Evolutionary conservation across 2,888 invertebrate species (phyloP), one percentile per base, ranked within the genome.

Genomic region (Ophion costatus): DNA sequence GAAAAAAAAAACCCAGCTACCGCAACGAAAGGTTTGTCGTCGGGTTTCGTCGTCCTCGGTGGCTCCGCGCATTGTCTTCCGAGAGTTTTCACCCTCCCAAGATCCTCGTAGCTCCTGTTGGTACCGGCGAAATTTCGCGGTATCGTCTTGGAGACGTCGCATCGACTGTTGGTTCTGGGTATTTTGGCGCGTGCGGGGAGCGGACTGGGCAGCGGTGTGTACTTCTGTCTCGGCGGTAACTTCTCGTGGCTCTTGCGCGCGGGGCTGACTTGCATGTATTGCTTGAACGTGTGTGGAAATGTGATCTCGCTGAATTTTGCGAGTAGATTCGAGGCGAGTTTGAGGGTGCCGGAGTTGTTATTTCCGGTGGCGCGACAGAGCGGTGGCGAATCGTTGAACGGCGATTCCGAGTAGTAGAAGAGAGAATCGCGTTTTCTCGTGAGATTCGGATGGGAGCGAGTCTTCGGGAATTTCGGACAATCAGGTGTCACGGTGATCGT

Each of bases 301-400:
- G 89, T 90, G 9, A 93, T 89, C 29, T 92, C 89, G 78, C 88
- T 88, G 5, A 91, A 76, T 85, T 91, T 91, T 3, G 91, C 88
- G 9, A 92, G 88, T 38, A 85, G 61, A 22, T 77, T 81, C 5
- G 80, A 45, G 17, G 85, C 81, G 71, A 85, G 42, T 63, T 57
- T 82, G 5, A 84, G 22, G 11, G 75, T 71, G 29, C 56, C 66
- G 11, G 75, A 82, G 5, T 84, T 79, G 33, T 84, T 33, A 56
- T 64, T 38, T 14, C 38, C 63, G 24, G 4, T 67, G 9, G 59
- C 83, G 7, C 83, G 84, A 33, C 85, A 80, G 10, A 81, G 79
- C 59, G 80, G 81, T 67, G 80, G 82, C 10, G 82, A 83, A 42
- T 85, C 85, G 14, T 83, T 73, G 14, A 67, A 64, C 51, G 14